Conservation (phyloP, 1,140 invertebrate species). For the Drosophila neocordata region DNA sequence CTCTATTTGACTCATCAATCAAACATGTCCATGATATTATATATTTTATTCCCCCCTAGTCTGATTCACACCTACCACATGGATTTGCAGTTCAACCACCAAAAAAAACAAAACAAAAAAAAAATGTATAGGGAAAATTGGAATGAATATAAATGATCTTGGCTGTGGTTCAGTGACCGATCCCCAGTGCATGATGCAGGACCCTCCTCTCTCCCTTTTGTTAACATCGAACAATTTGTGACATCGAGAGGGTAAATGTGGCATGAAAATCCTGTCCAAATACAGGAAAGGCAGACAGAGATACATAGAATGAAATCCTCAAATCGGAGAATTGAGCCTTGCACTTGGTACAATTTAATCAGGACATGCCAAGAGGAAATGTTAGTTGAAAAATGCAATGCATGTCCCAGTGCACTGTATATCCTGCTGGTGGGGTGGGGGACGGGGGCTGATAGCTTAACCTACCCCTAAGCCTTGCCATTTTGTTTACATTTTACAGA, state of each 20-base stretch:
- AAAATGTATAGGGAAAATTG: neutral
- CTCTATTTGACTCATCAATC: slow-evolving; percentile 74
- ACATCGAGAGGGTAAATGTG: slow-evolving; percentile 21
- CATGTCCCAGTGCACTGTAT: slow-evolving; percentile 19
- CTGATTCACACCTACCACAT: slow-evolving; percentile 61
- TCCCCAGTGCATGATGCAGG: slow-evolving; percentile 24
- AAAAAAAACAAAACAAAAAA: neutral
- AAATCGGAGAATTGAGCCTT: slow-evolving; percentile 27
- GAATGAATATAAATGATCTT: slow-evolving; percentile 63
- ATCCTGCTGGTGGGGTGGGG: neutral
- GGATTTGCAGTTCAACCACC: slow-evolving; percentile 35
- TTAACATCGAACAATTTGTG: slow-evolving; percentile 43
- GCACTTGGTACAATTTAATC: slow-evolving; percentile 71
- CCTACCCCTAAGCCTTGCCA: slow-evolving; percentile 44
- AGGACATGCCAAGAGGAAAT: slow-evolving; percentile 37
- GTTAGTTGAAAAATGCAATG: slow-evolving; percentile 40
- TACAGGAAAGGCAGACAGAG: slow-evolving; percentile 9
- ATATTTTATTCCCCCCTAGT: slow-evolving; percentile 49
- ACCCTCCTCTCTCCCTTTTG: slow-evolving; percentile 25
- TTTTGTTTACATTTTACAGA: slow-evolving; percentile 37
- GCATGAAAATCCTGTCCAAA: slow-evolving; percentile 51
- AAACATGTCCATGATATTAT: slow-evolving; percentile 38
- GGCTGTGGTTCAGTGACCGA: slow-evolving; percentile 44
- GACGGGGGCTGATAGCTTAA: neutral
- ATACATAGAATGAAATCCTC: slow-evolving; percentile 4